Base-by-base conservation (phyloP, 2,113 vertebrate genomes). In the Callipepla californica region DNA sequence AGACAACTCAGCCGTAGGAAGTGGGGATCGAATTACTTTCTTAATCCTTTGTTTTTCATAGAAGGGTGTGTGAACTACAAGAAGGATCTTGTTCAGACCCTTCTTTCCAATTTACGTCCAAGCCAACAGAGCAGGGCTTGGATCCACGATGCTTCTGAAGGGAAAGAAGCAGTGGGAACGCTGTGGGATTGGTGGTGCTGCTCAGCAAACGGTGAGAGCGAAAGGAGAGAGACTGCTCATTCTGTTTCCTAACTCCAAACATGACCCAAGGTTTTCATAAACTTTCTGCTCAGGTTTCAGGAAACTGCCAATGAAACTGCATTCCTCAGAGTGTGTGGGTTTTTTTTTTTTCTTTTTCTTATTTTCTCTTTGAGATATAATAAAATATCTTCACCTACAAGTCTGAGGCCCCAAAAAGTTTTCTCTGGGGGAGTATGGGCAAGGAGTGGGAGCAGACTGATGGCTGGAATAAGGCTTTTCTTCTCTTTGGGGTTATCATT, bases 271-370 rank as follows among this genome's bases (percentile, higher is more conserved):
- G 93, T 89, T 95, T 95, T 93, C 84, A 93, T 96, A 97, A 97
- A 95, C 95, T 93, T 93, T 94, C 93, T 90, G 90, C 95, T 97
- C 93, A 48, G 88, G 94, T 97, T 97, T 97, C 95, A 97, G 96
- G 96, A 97, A 97, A 70, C 93, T 93, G 95, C 92, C 92, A 94
- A 94, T 96, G 96, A 95, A 96, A 95, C 77, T 85, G 90, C 94
- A 95, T 97, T 96, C 96, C 95, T 96, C 61, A 32, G 30, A 21
- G 38, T 13, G 55, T 73, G 51, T n/a, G 40, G 40, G 40, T 34
- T 55, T 23, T 11, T 7, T n/a, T 30, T 47, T 11, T 34, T 55
- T 23, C 9, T 7, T 30, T 47, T 11, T 40, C 78, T 55, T 40
- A 40, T 40, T 66, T 80, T 94, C 25, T 66, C 88, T 90, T 84